Evolutionary conservation across 2,797 vertebrate genomes (phyloP), one percentile per base, ranked within the genome.

Genomic region (Phoebastria nigripes): DNA sequence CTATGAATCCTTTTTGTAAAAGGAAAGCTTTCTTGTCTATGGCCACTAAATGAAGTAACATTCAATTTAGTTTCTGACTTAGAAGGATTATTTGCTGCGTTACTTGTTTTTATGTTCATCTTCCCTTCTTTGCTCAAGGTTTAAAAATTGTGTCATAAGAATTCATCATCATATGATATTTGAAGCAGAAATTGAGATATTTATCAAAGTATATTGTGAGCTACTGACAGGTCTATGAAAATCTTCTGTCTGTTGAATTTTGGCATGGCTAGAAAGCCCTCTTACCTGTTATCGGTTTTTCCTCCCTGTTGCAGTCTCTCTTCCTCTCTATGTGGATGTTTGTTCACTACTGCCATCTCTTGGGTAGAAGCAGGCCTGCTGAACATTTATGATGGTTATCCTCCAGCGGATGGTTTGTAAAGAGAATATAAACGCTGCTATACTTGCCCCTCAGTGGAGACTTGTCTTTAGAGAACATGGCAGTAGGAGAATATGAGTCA

Each of bases 341-440:
- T 91, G 79, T 96, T 94, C 87, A 1, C 46, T 80, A 55, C 72
- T 91, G 94, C 93, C 93, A 52, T 78, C 90, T 82, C 41, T 93
- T 79, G 97, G 87, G 29, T 44, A 33, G 58, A 59, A 81, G 37
- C 35, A 82, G 77, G 61, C 49, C 70, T 63, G 77, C 58, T 63
- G 66, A 65, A 28, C 15, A 5, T 22, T 65, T 62, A 2, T 20
- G 42, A 1, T n/a, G 69, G 37, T 73, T 76, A 46, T 56, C 46
- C 37, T 89, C 39, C n/a, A 62, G 77, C 26, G 77, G 19, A 22
- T 63, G 31, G 21, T 59, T 69, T 90, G 19, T 56, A 15, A 47
- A 26, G 39, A 49, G 31, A 21, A 2, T 42, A 8, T 26, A 25
- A 54, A 33, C 0, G 5, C 19, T 31, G 55, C n/a, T 81, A 1